Evolutionary conservation across 2,888 invertebrate genomes (phyloP).

Genomic region (Cephus nigrinus): DNA sequence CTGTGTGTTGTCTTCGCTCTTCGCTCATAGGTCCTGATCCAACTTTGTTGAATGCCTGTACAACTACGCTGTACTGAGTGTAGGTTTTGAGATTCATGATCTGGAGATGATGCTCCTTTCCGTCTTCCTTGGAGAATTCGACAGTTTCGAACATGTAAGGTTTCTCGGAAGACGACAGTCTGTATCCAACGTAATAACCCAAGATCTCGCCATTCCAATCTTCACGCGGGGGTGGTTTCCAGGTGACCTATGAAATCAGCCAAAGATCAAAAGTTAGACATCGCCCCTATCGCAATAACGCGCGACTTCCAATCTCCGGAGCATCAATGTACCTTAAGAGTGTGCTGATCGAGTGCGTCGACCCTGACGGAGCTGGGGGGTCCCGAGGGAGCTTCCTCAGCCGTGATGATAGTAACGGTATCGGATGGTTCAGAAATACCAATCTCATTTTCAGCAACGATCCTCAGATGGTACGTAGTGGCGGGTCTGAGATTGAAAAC

Average conservation of each 20-base stretch:
- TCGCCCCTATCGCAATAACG: too few relatives aligned
- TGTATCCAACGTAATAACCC: conserved; percentile 92
- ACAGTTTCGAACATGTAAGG: conserved; percentile 92
- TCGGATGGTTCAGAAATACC: conserved; percentile 94
- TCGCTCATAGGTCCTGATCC: conserved; percentile 92
- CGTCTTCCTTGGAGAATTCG: conserved; percentile 91
- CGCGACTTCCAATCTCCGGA: too few relatives aligned
- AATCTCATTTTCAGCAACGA: conserved; percentile 93
- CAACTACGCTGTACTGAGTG: conserved; percentile 95
- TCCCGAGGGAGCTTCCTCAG: conserved; percentile 90
- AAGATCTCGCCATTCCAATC: conserved; percentile 94
- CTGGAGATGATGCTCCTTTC: conserved; percentile 88
- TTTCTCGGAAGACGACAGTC: conserved; percentile 81
- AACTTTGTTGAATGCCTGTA: conserved; percentile 94
- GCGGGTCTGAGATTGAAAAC: conserved; percentile 90
- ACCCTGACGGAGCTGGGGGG: conserved; percentile 87
- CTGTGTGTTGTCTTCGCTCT: conserved; percentile 90
- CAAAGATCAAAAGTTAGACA: too few relatives aligned
- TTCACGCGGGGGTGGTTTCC: conserved; percentile 90
- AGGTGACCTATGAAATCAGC: conserved; percentile 72
- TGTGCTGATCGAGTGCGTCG: conserved; percentile 88
- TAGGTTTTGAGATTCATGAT: conserved; percentile 88
- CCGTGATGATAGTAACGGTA: conserved; percentile 93
- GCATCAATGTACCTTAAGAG: conserved; percentile 69
- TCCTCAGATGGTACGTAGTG: conserved; percentile 91